Conservation (phyloP, 1,140 invertebrate species). For the Drosophila santomea region DNA sequence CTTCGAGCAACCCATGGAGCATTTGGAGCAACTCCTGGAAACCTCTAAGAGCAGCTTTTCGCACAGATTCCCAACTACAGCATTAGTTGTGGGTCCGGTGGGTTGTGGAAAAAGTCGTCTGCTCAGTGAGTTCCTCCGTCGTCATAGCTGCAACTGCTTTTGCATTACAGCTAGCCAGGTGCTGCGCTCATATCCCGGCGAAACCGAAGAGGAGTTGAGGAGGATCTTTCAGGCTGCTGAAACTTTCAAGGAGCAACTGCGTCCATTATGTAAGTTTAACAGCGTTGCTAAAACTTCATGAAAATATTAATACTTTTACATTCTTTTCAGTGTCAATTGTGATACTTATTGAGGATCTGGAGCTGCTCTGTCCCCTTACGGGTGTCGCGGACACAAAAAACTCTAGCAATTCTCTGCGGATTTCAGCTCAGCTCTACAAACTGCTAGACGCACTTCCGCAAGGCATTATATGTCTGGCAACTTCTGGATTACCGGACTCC, state of each 20-base stretch:
- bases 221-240: conserved; percentile 83
- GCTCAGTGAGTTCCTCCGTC: conserved; percentile 47
- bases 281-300: too few species aligned
- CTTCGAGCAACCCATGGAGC: conserved; percentile 43
- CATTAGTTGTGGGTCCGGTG: conserved; percentile 60
- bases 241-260: conserved; percentile 54
- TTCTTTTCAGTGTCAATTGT: conserved; percentile 53
- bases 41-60: not conserved
- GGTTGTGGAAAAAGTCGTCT: conserved; percentile 71
- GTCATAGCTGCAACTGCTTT: conserved; percentile 63
- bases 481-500: conserved; percentile 75
- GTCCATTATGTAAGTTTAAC: conserved; percentile 32
- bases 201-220: conserved; percentile 83
- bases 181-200: conserved; percentile 83
- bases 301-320: not conserved
- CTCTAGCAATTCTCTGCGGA: conserved; percentile 65
- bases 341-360: conserved; percentile 82
- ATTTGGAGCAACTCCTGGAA: conserved; percentile 55
- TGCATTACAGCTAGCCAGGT: conserved; percentile 61
- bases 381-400: conserved; percentile 37
- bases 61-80: conserved; percentile 48
- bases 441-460: conserved; percentile 80
- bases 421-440: conserved; percentile 74
- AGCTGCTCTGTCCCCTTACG: conserved; percentile 73
- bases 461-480: conserved; percentile 84